Percentiles rank a stretch among this genome's conserved stretches.
Evolutionary conservation across 2,113 vertebrate genomes (phyloP).

Genomic region (Chloebia gouldiae): DNA sequence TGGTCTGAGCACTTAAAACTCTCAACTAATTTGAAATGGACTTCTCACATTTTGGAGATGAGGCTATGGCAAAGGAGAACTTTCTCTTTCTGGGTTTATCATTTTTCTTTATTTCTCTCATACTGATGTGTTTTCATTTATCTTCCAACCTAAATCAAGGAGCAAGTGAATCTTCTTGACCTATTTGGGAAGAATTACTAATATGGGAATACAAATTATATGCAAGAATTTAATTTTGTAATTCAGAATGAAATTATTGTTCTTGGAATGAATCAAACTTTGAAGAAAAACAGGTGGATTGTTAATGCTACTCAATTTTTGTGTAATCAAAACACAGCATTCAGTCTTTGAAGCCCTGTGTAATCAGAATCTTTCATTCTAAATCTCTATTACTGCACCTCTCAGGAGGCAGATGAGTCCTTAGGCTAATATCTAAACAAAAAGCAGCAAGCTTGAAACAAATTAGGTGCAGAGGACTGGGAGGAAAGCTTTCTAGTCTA

Average conservation of each 20-base stretch:
- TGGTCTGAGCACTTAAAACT: neutral
- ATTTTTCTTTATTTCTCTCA: neutral
- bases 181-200: neutral
- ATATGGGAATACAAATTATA: neutral
- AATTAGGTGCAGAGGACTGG: neutral
- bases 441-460: neutral
- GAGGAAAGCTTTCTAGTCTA: neutral
- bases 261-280: neutral
- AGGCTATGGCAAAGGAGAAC: neutral
- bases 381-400: neutral
- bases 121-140: neutral
- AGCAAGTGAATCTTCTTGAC: neutral
- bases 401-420: neutral
- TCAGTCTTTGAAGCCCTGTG: neutral
- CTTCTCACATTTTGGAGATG: neutral
- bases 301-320: neutral
- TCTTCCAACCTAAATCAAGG: neutral
- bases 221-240: neutral
- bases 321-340: neutral
- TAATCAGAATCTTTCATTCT: neutral
- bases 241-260: neutral
- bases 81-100: neutral
- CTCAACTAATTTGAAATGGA: neutral
- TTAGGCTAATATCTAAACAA: neutral
- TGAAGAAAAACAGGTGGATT: neutral